Conservation (phyloP, 2,797 vertebrate genomes). For the Peromyscus melanophrys region DNA sequence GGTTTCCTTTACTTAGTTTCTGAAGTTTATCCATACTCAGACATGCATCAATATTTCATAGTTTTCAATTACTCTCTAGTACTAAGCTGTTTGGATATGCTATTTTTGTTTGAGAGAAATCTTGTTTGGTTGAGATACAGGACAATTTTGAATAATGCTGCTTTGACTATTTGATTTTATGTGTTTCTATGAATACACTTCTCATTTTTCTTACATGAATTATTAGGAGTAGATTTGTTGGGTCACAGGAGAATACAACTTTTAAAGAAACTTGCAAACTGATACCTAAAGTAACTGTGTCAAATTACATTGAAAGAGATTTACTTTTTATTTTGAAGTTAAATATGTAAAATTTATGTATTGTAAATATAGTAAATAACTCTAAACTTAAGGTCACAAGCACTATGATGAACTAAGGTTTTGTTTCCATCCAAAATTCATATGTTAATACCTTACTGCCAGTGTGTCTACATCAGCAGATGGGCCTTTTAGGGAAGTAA, state of each 20-base stretch:
- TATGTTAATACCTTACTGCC: background rate
- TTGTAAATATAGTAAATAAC: background rate
- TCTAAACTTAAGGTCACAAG: background rate
- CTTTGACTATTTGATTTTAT: background rate
- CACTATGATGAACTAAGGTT: background rate
- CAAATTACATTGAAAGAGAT: background rate
- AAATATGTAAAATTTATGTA: background rate
- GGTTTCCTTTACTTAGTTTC: background rate
- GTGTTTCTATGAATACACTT: background rate
- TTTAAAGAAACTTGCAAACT: background rate
- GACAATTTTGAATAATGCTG: background rate
- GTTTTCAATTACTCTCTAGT: background rate
- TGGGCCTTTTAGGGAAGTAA: background rate
- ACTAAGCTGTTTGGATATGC: background rate
- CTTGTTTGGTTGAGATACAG: accelerated
- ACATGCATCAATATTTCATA: background rate
- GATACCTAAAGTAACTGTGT: background rate
- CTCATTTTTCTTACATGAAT: background rate
- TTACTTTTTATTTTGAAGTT: background rate
- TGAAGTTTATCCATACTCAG: background rate
- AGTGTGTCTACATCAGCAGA: background rate
- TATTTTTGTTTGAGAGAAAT: background rate
- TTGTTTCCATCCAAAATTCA: background rate
- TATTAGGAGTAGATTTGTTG: background rate
- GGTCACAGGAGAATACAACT: background rate